Conservation (phyloP, 2,113 vertebrate species). For the Cynoglossus semilaevis region DNA sequence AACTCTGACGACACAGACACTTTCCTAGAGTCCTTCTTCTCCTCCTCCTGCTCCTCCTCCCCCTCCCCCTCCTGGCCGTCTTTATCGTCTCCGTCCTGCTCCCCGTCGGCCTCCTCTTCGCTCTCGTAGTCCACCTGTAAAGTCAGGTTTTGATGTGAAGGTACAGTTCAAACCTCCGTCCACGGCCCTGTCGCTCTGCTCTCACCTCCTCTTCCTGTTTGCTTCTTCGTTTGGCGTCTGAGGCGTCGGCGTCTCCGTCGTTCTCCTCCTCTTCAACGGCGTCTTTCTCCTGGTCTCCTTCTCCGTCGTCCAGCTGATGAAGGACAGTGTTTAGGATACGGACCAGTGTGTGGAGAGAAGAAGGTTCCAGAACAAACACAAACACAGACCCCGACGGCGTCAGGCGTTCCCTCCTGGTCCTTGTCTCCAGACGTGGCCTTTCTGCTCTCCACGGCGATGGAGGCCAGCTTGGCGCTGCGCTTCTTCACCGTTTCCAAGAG, state of each 20-base stretch:
- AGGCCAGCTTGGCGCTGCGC: conserved; percentile 80
- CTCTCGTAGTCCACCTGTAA: conserved; percentile 94
- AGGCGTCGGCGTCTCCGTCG: conserved; percentile 92
- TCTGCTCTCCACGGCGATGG: conserved; percentile 80
- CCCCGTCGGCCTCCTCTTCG: conserved; percentile 77
- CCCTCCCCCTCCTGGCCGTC: conserved; percentile 49
- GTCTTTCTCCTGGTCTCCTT: conserved; percentile 72
- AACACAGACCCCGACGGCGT: conserved; percentile 25
- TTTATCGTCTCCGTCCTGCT: conserved; percentile 35
- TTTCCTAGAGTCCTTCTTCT: not conserved
- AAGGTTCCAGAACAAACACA: not conserved
- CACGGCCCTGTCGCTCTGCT: not conserved
- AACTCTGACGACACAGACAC: conserved; percentile 1
- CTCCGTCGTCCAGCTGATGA: conserved; percentile 58
- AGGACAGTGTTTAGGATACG: not conserved
- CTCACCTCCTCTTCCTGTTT: conserved; percentile 92
- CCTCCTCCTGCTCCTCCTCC: conserved; percentile 26
- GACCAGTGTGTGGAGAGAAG: not conserved
- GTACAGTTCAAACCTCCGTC: not conserved
- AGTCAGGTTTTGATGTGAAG: not conserved
- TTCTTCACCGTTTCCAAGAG: conserved; percentile 86
- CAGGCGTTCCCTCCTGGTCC: conserved; percentile 11
- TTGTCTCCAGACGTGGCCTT: conserved; percentile 79
- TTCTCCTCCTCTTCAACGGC: conserved; percentile 85
- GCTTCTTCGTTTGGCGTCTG: conserved; percentile 81